Evolutionary conservation across 2,113 vertebrate species (phyloP), one percentile per base, ranked within the genome.

Genomic region (Psilopogon haemacephalus): DNA sequence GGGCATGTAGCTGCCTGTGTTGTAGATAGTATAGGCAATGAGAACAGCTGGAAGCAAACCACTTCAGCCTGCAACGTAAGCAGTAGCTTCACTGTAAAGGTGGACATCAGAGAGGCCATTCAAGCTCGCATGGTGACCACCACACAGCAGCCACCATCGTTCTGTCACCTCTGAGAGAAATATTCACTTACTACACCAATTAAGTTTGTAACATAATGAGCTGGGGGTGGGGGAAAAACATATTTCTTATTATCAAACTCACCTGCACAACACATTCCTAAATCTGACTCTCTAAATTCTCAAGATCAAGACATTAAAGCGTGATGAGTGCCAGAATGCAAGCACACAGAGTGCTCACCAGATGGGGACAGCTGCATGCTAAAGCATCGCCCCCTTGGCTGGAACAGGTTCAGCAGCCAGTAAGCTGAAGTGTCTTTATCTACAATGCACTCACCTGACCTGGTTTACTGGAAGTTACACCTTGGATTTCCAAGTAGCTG

Each of bases 401-500:
- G 15, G 65, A 52, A 64, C 64, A 64, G 48, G 77, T 15, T n/a
- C 15, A 86, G 46, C 30, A 89, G 16, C 7, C 30, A 76, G 11
- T 24, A 76, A 74, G 65, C 15, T n/a, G n/a, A 77, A 46, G 14
- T 60, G 48, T 14, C 44, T 72, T 48, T 68, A 80, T 54, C 40
- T 42, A 59, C 30, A 78, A 84, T 27, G 72, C 37, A 97, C 97
- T 97, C 97, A 99, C 99, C 98, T 99, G 99, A 76, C 98, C 98
- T 0, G 99, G 98, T 95, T 98, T 99, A 98, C 95, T 98, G 95
- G 98, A 99, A 64, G 97, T 94, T 77, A 99, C 97, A n/a, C 99
- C 98, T 80, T 99, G 99, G 95, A 99, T 99, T 98, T 99, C 99
- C 98, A 99, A 95, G 94, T 99, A 99, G 97, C 98, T 99, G 97